Conservation (phyloP, 2,797 vertebrate genomes). For the Scyliorhinus canicula region DNA sequence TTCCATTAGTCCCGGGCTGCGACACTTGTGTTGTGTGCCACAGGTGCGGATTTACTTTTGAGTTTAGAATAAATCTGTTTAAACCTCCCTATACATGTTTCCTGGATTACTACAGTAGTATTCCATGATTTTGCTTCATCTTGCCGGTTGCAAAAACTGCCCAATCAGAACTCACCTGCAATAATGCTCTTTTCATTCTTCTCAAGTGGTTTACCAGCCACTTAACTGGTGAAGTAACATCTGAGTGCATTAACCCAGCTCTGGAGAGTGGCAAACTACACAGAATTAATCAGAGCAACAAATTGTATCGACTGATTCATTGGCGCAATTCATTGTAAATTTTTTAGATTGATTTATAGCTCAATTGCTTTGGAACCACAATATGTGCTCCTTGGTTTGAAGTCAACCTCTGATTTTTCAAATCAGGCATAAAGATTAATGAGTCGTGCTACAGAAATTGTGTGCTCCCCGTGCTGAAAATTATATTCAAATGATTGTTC, state of each 20-base stretch:
- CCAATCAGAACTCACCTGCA: neutral
- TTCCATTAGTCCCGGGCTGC: too few relatives aligned
- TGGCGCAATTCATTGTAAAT: neutral
- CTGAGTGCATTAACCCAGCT: neutral
- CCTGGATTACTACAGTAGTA: too few relatives aligned
- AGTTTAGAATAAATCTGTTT: too few relatives aligned
- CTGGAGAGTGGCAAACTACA: neutral
- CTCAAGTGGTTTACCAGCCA: neutral
- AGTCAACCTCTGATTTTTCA: neutral
- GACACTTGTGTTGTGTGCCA: too few relatives aligned
- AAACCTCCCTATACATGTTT: too few relatives aligned
- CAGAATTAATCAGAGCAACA: constrained; percentile 12
- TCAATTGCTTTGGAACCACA: neutral
- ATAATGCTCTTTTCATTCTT: neutral
- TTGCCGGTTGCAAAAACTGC: neutral
- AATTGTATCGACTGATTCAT: neutral
- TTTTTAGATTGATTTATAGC: neutral
- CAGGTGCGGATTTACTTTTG: too few relatives aligned
- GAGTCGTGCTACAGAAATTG: neutral
- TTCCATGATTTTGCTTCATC: neutral
- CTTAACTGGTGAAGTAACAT: neutral
- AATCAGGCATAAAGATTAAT: neutral
- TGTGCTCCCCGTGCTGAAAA: neutral
- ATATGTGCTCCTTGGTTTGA: neutral
- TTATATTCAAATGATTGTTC: neutral